Conservation (phyloP, 37 sponge, comb jelly and placozoan genomes). For the Eunapius fragilis region DNA sequence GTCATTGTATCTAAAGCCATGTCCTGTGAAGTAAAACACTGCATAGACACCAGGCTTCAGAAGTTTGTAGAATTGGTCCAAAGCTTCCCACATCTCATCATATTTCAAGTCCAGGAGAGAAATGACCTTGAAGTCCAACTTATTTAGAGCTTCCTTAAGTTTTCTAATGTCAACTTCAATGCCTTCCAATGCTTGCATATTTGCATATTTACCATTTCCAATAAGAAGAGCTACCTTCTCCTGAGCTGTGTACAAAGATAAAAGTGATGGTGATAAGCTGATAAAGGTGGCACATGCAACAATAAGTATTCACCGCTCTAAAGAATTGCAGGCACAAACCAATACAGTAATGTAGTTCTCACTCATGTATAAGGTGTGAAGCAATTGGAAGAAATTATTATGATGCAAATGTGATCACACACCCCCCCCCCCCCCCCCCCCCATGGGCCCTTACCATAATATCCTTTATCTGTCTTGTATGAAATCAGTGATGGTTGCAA, state of each 20-base stretch:
- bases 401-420: too few relatives aligned
- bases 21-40: conserved; percentile 71
- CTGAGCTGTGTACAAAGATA: conserved; percentile 20
- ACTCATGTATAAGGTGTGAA: too few relatives aligned
- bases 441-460: too few relatives aligned
- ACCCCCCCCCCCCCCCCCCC: too few relatives aligned
- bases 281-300: too few relatives aligned
- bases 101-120: conserved; percentile 38
- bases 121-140: not conserved
- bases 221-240: conserved; percentile 67
- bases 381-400: too few relatives aligned
- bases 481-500: too few relatives aligned
- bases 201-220: conserved; percentile 37
- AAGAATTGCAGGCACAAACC: too few relatives aligned
- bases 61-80: conserved; percentile 21
- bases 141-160: not conserved
- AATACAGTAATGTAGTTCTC: too few relatives aligned
- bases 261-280: too few relatives aligned
- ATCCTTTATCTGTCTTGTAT: too few relatives aligned
- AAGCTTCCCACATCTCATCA: conserved; percentile 26
- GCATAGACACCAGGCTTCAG: conserved; percentile 46
- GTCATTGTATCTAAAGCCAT: conserved; percentile 40
- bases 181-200: not conserved
- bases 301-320: too few relatives aligned
- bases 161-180: conserved; percentile 26